phyloP scores from a whole-genome alignment of 2,888 invertebrate species.

The Cryptus armator region DNA sequence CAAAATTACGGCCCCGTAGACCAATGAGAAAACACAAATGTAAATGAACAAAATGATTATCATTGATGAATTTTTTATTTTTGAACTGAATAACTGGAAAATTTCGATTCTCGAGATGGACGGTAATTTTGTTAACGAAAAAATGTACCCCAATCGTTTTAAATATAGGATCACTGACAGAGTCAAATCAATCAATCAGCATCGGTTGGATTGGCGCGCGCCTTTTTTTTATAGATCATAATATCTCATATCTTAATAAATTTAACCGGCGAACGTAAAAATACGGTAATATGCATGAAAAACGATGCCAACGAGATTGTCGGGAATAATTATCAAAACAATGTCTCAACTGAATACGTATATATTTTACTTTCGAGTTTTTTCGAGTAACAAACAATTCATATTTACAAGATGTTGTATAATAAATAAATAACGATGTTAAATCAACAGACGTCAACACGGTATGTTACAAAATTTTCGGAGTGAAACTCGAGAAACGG shows the following conservation, averaged over 20 bases:
- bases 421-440: conserved; percentile 42
- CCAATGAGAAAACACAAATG: conserved; percentile 44
- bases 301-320: neutral
- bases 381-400: conserved; percentile 53
- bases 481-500: conserved; percentile 19
- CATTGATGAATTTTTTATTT: conserved; percentile 33
- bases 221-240: neutral
- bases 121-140: conserved; percentile 15
- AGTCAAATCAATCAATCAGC: conserved; percentile 10
- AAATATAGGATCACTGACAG: conserved; percentile 1
- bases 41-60: conserved; percentile 61
- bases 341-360: conserved; percentile 7
- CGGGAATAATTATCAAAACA: neutral
- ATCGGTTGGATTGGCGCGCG: neutral
- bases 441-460: conserved; percentile 8
- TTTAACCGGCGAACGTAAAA: neutral
- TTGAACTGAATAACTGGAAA: neutral
- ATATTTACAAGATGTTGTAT: conserved; percentile 58
- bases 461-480: conserved; percentile 53
- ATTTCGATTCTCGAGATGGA: conserved; percentile 4
- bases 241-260: neutral
- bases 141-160: neutral
- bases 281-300: neutral
- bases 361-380: conserved; percentile 18
- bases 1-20: conserved; percentile 56